Evolutionary conservation across 2,113 vertebrate genomes (phyloP), one percentile per base, ranked within the genome.

Genomic region (Neolamprologus brichardi): DNA sequence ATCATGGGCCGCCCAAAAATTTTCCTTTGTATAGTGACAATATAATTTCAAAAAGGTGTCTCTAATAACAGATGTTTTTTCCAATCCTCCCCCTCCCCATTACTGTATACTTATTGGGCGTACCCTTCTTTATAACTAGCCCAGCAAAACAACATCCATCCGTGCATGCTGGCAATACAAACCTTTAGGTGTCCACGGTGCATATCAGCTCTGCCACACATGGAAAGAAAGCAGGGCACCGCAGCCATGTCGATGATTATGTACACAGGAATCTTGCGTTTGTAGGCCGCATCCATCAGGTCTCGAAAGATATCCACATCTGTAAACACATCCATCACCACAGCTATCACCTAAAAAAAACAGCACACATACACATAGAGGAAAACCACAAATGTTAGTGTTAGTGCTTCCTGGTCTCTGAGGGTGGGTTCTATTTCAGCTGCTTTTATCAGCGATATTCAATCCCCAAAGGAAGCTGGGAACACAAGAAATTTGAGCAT

Each of bases 251-350:
- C 98, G 32, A 99, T 78, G 18, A 99, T 98, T 87, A 99, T 98
- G 94, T 99, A 99, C 44, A 99, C 97, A 0, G 98, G 97, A 77
- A 99, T 97, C 87, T 95, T 98, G 88, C 98, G 97, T 96, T 96
- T 98, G 93, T 97, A 99, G 80, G 96, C 94, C 0, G 97, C 98
- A 0, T 99, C 99, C 85, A 99, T 93, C 52, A 99, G 96, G 91
- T 99, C 99, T 84, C 98, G 98, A 93, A 99, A 99, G 94, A 99
- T 99, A 93, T 99, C 99, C 10, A 99, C 97, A 0, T 99, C 99
- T 0, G 98, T 99, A 91, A 99, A 99, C 94, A 96, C 96, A 88
- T 99, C 99, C 99, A 99, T 99, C 82, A 98, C 99, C 84, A 99
- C 97, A 0, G 97, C 98, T 0, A 99, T 97, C 60, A 99, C 97